phyloP scores from a whole-genome alignment of 2,113 vertebrate species.

The Nanger granti region DNA sequence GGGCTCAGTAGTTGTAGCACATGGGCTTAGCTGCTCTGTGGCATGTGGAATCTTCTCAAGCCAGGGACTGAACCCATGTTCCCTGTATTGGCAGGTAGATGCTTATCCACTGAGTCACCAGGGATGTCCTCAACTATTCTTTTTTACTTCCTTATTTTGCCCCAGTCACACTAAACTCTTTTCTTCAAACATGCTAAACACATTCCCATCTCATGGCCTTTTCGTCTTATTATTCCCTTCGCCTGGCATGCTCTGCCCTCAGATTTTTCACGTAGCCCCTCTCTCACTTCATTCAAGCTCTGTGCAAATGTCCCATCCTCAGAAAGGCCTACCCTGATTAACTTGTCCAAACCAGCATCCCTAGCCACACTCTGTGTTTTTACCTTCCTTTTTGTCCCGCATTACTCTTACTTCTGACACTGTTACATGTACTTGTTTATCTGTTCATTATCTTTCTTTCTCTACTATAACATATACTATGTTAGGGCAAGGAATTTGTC shows the following conservation, averaged over 20 bases:
- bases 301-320: not conserved
- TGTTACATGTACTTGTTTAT: not conserved
- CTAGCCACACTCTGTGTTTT: not conserved
- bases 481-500: not conserved
- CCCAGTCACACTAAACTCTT: not conserved
- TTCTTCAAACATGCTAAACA: not conserved
- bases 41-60: not conserved
- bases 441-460: not conserved
- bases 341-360: not conserved
- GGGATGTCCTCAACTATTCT: not conserved
- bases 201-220: not conserved
- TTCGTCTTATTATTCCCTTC: not conserved
- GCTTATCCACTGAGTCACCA: not conserved
- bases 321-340: not conserved
- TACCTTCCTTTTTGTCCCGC: not conserved
- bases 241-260: not conserved
- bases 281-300: not conserved
- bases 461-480: not conserved
- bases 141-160: not conserved
- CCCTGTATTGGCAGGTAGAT: not conserved
- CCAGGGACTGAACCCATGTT: not conserved
- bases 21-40: not conserved
- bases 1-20: not conserved
- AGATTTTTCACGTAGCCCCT: not conserved
- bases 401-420: conserved; percentile 18